Conservation (phyloP, 2,888 invertebrate genomes). For the Drosophila anomelani region DNA sequence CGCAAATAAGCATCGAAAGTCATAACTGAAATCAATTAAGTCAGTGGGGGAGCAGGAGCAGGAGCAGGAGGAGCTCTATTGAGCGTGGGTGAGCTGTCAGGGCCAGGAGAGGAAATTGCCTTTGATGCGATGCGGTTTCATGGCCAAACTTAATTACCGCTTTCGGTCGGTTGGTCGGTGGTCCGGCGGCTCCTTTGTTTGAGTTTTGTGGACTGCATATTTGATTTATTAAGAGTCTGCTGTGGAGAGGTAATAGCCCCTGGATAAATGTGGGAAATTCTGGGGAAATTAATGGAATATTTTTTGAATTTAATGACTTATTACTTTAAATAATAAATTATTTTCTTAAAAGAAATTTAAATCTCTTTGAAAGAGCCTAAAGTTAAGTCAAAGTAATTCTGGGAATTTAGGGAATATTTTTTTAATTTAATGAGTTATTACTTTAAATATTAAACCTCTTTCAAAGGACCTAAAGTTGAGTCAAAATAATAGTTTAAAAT, state of each 20-base stretch:
- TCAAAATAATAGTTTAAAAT: neutral
- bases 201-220: conserved; percentile 13
- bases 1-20: conserved; percentile 32
- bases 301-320: neutral
- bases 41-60: neutral
- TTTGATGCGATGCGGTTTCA: conserved; percentile 41
- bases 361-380: neutral
- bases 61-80: neutral
- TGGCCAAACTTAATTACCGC: conserved; percentile 37
- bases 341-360: neutral
- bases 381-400: neutral
- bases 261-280: neutral
- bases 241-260: neutral
- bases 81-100: conserved; percentile 24
- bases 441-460: too few relatives aligned
- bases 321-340: neutral
- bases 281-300: neutral
- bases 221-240: conserved; percentile 22
- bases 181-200: conserved; percentile 7
- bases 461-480: too few relatives aligned
- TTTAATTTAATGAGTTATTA: neutral
- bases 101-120: conserved; percentile 33
- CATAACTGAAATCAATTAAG: conserved; percentile 47
- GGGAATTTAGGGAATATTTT: neutral
- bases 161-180: conserved; percentile 9